Percentiles rank a stretch among this genome's conserved stretches.
Evolutionary conservation across 2,113 vertebrate species (phyloP).

Genomic region (Promerops cafer): DNA sequence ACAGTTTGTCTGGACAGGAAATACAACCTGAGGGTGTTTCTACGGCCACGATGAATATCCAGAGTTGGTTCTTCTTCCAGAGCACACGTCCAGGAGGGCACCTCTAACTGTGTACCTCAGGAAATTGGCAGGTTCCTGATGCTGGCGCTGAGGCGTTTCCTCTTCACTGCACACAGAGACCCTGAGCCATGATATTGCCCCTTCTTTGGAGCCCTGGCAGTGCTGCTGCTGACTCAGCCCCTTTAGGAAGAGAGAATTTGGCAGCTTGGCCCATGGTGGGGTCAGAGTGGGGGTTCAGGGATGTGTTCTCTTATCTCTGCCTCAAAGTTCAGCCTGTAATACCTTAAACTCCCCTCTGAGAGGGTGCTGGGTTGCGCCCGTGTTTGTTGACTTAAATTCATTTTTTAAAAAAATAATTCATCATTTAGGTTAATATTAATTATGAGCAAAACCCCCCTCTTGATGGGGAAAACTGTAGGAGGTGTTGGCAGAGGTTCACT

Average conservation of each 20-base stretch:
- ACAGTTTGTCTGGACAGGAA: not conserved
- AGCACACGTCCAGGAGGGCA: not conserved
- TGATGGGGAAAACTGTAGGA: not conserved
- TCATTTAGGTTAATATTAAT: not conserved
- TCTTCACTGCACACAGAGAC: not conserved
- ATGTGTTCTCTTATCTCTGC: not conserved
- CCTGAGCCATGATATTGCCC: not conserved
- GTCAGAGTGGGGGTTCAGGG: not conserved
- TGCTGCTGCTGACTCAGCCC: not conserved
- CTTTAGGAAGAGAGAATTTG: not conserved
- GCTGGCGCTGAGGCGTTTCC: not conserved
- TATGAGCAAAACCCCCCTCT: not conserved
- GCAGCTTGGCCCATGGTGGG: not conserved
- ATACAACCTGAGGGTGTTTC: not conserved
- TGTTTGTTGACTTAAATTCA: not conserved
- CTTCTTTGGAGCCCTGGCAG: not conserved
- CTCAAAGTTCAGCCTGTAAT: not conserved
- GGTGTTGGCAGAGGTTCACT: not conserved
- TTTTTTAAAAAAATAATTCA: not conserved
- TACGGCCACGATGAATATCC: fast-evolving
- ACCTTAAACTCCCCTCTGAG: not conserved
- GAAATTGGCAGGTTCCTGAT: not conserved
- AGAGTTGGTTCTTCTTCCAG: not conserved
- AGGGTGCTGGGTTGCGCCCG: not conserved
- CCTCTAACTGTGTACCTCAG: not conserved